Evolutionary conservation across 92 coral and sea anemone species (phyloP).

Genomic region (Parazoanthus swiftii): DNA sequence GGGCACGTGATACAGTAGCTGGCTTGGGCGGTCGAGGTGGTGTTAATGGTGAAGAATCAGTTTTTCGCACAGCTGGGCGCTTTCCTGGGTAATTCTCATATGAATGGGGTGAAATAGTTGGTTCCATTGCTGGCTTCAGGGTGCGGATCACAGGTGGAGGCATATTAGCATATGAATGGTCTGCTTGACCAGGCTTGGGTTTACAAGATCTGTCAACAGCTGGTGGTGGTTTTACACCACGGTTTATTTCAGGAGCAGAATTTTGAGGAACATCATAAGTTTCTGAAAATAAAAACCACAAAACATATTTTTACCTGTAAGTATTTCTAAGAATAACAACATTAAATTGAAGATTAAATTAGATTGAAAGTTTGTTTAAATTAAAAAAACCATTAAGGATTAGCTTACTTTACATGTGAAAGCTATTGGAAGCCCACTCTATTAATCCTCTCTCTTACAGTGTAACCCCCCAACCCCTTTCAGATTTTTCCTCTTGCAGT

Average conservation of each 20-base stretch:
- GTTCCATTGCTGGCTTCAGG: constrained; percentile 52
- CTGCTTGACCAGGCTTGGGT: constrained; percentile 48
- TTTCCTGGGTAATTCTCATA: constrained; percentile 49
- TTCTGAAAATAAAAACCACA: neutral
- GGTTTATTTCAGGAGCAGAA: constrained; percentile 57
- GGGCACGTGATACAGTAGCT: constrained; percentile 25
- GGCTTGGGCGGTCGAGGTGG: constrained; percentile 36
- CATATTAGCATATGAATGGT: constrained; percentile 71
- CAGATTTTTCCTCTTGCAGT: too few species aligned
- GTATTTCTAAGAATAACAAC: neutral
- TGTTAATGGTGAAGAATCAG: constrained; percentile 44
- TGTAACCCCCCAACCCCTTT: too few species aligned
- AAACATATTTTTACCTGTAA: too few species aligned
- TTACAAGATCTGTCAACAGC: constrained; percentile 59
- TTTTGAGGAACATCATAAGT: neutral
- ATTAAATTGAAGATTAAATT: neutral
- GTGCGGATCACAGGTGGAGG: constrained; percentile 73
- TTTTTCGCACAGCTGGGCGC: constrained; percentile 21
- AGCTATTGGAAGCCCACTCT: too few species aligned
- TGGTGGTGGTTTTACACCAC: constrained; percentile 76
- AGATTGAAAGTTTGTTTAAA: too few species aligned
- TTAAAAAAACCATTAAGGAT: neutral
- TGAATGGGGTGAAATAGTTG: constrained; percentile 34
- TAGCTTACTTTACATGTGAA: too few species aligned
- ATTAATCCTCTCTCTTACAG: too few species aligned